Base-by-base conservation (phyloP, 1,140 invertebrate species). In the Drosophila nasuta region DNA sequence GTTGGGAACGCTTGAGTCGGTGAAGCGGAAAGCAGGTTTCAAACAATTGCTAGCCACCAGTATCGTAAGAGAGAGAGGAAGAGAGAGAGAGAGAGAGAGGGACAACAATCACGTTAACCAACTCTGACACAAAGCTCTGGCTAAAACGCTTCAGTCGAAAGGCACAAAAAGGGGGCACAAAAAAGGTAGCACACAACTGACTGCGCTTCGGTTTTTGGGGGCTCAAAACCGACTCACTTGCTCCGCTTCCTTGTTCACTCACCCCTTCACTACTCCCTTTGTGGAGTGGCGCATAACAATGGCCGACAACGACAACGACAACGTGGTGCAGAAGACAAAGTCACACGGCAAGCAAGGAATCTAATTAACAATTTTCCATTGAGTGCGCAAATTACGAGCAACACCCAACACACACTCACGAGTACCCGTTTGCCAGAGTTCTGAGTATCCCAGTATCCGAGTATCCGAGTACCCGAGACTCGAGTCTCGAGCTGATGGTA, bases 341-440 rank as follows among this genome's bases (percentile, higher is more conserved):
- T 87, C 82, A 82, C 79, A 88, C 83, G 77, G 87, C 83, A 87
- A 81, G 70, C 81, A 83, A 89, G 85, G 86, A 89, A 89, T 89
- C 85, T 89, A 89, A 89, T 89, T 89, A 89, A 89, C 85, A 89
- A 89, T 89, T 89, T 89, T 89, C 81, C 85, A 89, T 89, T 89
- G 86, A 89, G 81, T 87, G 83, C 85, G 83, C 83, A 87, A 87
- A 87, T 87, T 87, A 87, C 83, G 85, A 81, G 35, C 56, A 75
- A 75, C 66, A 75, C 72, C 67, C 71, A 82, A 62, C 20, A 11
- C 33, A 38, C 35, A 15, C 30, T 33, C 35, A 38, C 17, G 5
- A 45, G 20, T 7, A 48, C 4, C 7, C n/a, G 20, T 20, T 20
- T 20, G 20, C 20, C 20, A 3, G 15, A 15, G 38, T 11, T 7